Base-by-base conservation (phyloP, 2,888 invertebrate genomes). In the Ceramica pisi region DNA sequence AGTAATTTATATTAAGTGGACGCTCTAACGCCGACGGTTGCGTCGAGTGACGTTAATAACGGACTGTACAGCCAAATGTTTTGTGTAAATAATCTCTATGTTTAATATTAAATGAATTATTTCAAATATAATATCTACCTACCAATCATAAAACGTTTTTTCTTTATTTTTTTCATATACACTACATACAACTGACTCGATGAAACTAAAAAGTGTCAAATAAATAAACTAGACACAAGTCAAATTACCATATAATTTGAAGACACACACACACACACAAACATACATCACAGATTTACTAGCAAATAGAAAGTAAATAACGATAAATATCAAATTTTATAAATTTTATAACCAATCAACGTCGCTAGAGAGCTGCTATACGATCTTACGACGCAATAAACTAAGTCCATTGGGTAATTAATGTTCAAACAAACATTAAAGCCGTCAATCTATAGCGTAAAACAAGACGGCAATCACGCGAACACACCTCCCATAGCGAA, bases 51-150 rank as follows among this genome's bases (percentile, higher is more conserved):
- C 89, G 89, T 71, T 78, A 41, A 70, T 88, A 89, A 87, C 89
- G 90, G 91, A 93, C 92, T 95, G 92, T 93, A 93, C 94, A 93
- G 95, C 94, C 93, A 94, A 95, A 94, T 94, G 92, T 91, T 92
- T 90, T 92, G 93, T 95, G 95, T 96, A 95, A 94, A 95, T 94
- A 92, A 92, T 91, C 87, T 93, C 92, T 95, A 94, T 95, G 95
- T 95, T 94, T 93, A 95, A 92, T 93, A 90, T 94, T 93, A 89
- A 94, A 94, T 92, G 92, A 91, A 94, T 90, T 93, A 95, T 94
- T 95, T 94, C 91, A 94, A 95, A 94, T 96, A 95, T 94, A 95
- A 93, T 93, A 94, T 93, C 92, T 94, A 93, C 92, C 90, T 94
- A 92, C 90, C 90, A 93, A 94, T 91, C 84, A 88, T 78, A 86